Percentiles rank a stretch among this genome's conserved stretches.
Conservation (phyloP, 2,797 vertebrate genomes). For the Cossypha heuglini region DNA sequence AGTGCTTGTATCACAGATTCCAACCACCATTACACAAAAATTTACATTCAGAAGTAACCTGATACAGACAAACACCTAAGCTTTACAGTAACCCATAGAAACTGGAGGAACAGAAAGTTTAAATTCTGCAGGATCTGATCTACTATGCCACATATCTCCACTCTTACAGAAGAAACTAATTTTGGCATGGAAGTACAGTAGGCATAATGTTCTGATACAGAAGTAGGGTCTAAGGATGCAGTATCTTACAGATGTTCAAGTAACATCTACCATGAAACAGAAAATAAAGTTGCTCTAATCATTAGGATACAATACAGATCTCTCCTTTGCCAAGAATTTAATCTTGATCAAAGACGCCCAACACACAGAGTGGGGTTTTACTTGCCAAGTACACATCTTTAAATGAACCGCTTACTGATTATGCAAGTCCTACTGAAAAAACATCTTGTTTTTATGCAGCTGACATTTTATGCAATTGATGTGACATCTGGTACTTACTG, state of each 20-base stretch:
- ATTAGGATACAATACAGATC: not conserved
- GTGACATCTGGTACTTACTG: constrained; percentile 83
- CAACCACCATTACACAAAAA: not conserved
- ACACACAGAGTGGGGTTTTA: not conserved
- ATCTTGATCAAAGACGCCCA: not conserved
- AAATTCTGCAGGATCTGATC: not conserved
- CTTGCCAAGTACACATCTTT: not conserved
- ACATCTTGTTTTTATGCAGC: not conserved
- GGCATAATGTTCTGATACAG: not conserved
- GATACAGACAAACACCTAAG: not conserved
- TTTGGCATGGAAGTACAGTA: not conserved
- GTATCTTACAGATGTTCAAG: not conserved
- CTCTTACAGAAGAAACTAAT: not conserved
- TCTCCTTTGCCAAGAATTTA: not conserved
- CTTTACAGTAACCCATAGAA: not conserved
- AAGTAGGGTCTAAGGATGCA: not conserved
- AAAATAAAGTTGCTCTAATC: not conserved
- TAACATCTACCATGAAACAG: not conserved
- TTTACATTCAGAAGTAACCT: not conserved
- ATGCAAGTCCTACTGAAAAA: not conserved
- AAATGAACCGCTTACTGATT: not conserved
- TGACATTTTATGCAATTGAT: not conserved
- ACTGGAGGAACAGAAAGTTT: not conserved
- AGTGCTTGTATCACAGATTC: not conserved
- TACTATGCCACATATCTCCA: not conserved